Conservation (phyloP, 2,113 vertebrate species). For the Steatornis caripensis region DNA sequence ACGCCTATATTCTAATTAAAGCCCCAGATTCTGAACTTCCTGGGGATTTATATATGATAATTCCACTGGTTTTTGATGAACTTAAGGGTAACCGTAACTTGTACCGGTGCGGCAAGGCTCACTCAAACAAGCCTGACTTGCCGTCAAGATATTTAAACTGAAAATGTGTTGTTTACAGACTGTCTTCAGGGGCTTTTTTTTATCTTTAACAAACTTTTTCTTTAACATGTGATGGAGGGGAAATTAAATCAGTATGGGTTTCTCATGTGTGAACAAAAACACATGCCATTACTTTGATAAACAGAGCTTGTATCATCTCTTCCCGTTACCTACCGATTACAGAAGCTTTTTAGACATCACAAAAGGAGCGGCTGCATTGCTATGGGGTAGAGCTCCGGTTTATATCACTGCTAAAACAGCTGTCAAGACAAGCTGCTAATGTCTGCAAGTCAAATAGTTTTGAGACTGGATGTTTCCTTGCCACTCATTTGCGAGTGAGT, state of each 20-base stretch:
- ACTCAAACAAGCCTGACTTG: background rate
- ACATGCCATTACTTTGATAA: background rate
- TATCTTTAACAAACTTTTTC: background rate
- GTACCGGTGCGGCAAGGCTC: fast-evolving
- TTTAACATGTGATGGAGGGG: background rate
- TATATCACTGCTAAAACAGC: background rate
- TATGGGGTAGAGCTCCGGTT: background rate
- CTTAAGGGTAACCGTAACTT: background rate
- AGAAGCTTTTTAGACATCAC: background rate
- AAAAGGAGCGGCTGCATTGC: background rate
- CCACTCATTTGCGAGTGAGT: background rate
- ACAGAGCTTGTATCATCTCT: too few relatives aligned
- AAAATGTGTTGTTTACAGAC: background rate
- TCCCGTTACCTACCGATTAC: background rate
- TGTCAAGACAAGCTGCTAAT: background rate
- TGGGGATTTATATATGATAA: background rate
- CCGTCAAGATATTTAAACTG: background rate
- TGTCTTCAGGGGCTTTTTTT: background rate
- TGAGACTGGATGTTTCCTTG: background rate
- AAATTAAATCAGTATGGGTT: background rate
- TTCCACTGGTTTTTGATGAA: background rate
- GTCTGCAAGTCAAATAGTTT: background rate
- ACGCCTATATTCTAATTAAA: background rate
- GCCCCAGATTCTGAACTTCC: background rate
- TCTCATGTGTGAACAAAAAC: background rate